Base-by-base conservation (phyloP, 1,140 invertebrate genomes). In the Drosophila tropicalis region DNA sequence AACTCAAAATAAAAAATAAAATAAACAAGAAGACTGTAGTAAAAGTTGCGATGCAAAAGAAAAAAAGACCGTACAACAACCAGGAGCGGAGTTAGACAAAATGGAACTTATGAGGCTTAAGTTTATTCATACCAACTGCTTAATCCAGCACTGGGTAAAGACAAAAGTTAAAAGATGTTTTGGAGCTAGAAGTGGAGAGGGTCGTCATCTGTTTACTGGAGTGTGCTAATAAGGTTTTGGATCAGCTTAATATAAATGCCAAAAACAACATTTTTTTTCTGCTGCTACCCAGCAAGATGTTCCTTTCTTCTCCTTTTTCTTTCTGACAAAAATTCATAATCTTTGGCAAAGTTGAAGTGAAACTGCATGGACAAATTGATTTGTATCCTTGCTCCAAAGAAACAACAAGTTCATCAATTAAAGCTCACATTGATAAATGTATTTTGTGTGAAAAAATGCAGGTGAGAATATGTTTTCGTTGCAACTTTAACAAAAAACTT, bases 161-260 rank as follows among this genome's bases (percentile, higher is more conserved):
- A 51, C 29, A 51, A 51, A 51, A 51, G 44, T 51, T 51, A 5
- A 19, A 22, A 51, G 44, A 51, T 51, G 17, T 51, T 51, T 51
- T 51, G 17, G 4, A 51, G 44, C 44, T 12, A 34, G 51, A 3
- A 34, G 62, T 22, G 7, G 56, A 25, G 44, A 62, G 57, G 34
- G 40, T 25, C 19, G 41, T 41, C 51, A 56, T 29, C 62, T 70
- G 79, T 62, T 77, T 58, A 78, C 71, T 76, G 72, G 81, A 64
- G 58, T 84, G 77, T 84, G 76, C 72, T 85, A 73, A 84, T 84
- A 84, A 81, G 67, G 47, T 66, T 57, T 32, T 40, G 47, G 51
- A 70, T 64, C 32, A 70, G 72, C 76, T 80, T 69, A 72, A 67
- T 47, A 81, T 61, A 61, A 70, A 70, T 61, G 44, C 44, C 44